phyloP scores from a whole-genome alignment of 2,888 invertebrate species.

The Troides helena region DNA sequence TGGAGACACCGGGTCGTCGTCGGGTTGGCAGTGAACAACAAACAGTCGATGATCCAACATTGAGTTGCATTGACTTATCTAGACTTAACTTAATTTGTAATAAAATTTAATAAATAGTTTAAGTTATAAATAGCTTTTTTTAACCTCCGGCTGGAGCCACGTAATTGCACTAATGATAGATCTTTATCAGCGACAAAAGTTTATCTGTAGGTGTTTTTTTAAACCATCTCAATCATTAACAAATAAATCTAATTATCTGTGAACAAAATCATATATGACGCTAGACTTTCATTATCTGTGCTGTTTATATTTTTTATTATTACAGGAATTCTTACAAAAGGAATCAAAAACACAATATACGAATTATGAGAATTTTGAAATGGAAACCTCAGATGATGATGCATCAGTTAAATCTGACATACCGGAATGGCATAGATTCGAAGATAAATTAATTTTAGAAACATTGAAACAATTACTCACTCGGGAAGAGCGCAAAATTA shows the following conservation, averaged over 20 bases:
- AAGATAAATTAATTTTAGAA: constrained; percentile 88
- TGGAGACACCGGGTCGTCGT: too few relatives aligned
- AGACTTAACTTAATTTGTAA: too few relatives aligned
- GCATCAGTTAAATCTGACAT: constrained; percentile 47
- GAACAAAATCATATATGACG: not conserved
- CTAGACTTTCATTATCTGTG: not conserved
- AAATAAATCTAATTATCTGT: not conserved
- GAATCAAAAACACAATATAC: not conserved
- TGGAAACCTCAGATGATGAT: constrained; percentile 48
- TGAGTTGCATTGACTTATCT: too few relatives aligned
- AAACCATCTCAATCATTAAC: not conserved
- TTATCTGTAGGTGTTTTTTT: not conserved
- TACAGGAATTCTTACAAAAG: constrained; percentile 5
- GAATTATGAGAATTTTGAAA: constrained; percentile 14
- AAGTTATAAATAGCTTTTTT: too few relatives aligned
- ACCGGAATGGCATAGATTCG: constrained; percentile 85
- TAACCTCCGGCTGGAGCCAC: too few relatives aligned
- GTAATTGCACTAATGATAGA: too few relatives aligned
- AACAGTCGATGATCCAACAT: too few relatives aligned
- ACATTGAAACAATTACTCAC: constrained; percentile 84
- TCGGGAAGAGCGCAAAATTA: constrained; percentile 77
- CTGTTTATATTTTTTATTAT: constrained; percentile 3
- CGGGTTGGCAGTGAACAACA: too few relatives aligned
- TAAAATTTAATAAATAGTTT: too few relatives aligned
- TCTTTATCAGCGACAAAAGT: too few relatives aligned